Percentiles rank a stretch among this genome's conserved stretches.
These are phyloP conservation scores for Mormyrus proboscirostris DNA, from an alignment of 2,797 vertebrate species.

Conservation along the genomic window DNA sequence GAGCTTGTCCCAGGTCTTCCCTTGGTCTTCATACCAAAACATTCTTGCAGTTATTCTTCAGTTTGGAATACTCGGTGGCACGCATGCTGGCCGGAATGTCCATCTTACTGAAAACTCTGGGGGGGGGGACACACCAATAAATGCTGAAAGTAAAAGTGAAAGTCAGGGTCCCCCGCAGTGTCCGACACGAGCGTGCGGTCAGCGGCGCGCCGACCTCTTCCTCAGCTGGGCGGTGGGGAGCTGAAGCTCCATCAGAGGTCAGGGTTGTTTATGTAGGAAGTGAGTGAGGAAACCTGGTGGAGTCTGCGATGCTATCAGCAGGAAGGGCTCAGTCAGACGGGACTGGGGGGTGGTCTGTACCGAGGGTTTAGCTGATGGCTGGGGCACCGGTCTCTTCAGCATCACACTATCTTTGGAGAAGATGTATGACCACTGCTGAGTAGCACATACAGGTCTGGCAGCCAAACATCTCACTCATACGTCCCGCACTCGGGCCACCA, in stretches of 20 bases:
- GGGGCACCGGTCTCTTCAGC: background rate
- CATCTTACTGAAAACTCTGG: background rate
- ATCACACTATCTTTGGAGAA: background rate
- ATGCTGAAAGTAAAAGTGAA: conserved; percentile 6
- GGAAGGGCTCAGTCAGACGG: conserved; percentile 12
- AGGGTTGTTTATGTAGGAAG: conserved; percentile 18
- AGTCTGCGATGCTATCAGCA: conserved; percentile 6
- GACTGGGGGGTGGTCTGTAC: background rate
- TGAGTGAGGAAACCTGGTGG: background rate
- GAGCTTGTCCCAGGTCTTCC: background rate
- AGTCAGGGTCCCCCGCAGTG: background rate
- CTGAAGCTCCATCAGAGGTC: background rate
- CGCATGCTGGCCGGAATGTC: background rate
- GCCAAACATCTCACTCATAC: background rate
- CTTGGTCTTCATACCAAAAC: background rate
- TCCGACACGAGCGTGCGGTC: background rate
- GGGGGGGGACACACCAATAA: background rate
- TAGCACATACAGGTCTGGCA: background rate
- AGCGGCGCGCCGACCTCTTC: background rate
- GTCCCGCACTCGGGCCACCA: background rate
- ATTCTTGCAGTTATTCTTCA: background rate
- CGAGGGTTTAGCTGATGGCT: background rate
- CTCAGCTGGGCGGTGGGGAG: background rate
- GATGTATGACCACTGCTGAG: background rate
- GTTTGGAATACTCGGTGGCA: background rate